Percentiles rank a stretch among this genome's conserved stretches.
phyloP scores from a whole-genome alignment of 2,888 invertebrate genomes.

The Calameuta pallipes region DNA sequence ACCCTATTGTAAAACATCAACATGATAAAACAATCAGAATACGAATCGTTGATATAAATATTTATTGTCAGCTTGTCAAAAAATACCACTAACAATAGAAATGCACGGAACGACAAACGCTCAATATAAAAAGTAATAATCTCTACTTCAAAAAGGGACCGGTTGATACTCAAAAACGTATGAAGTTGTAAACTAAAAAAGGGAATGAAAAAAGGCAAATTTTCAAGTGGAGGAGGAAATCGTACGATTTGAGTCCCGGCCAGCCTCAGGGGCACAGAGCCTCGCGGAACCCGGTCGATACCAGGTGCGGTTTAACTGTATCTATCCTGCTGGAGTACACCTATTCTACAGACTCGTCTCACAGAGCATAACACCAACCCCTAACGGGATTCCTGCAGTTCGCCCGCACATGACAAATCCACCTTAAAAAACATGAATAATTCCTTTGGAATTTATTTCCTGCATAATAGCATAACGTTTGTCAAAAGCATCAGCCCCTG shows the following conservation, averaged over 20 bases:
- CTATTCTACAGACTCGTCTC: not conserved
- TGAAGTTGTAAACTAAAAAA: not conserved
- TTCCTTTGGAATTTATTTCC: not conserved
- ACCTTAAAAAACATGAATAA: not conserved
- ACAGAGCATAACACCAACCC: not conserved
- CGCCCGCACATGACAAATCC: not conserved
- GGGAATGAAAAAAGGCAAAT: not conserved
- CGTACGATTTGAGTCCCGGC: slow-evolving; percentile 6
- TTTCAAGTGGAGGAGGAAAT: not conserved
- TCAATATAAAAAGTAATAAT: not conserved
- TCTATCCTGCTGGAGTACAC: slow-evolving; percentile 3
- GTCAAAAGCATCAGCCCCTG: not conserved
- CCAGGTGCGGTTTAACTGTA: slow-evolving; percentile 24
- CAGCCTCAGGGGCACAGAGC: slow-evolving; percentile 18
- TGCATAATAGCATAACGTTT: not conserved
- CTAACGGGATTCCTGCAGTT: not conserved
- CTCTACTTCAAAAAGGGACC: not conserved
- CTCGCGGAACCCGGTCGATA: slow-evolving; percentile 25
- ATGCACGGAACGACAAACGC: not conserved
- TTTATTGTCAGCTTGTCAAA: not conserved
- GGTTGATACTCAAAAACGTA: not conserved
- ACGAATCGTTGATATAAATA: too few species aligned
- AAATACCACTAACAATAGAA: not conserved
- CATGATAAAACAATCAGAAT: not conserved
- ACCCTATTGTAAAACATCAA: not conserved